phyloP scores from a whole-genome alignment of 2,888 invertebrate genomes.

The Eucriotettix oculatus region DNA sequence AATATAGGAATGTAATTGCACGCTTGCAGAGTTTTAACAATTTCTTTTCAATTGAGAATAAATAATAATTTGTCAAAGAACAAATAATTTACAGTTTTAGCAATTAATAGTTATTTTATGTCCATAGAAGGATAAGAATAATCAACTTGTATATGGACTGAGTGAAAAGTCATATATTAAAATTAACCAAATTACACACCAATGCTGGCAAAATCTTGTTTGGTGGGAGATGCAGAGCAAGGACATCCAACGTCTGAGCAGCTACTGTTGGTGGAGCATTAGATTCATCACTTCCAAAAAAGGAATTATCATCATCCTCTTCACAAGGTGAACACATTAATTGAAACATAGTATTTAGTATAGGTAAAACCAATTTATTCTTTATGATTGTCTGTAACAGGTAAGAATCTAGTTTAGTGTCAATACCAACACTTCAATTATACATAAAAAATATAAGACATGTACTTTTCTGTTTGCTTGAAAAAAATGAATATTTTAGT shows the following conservation, averaged over 20 bases:
- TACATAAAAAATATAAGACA: neutral
- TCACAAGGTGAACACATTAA: constrained; percentile 47
- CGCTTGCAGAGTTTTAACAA: no score
- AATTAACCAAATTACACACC: constrained; percentile 31
- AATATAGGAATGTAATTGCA: no score
- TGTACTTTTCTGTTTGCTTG: no score
- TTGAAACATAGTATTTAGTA: constrained; percentile 45
- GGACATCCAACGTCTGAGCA: constrained; percentile 53
- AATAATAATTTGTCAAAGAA: no score
- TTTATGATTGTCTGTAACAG: constrained; percentile 37
- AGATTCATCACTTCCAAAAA: constrained; percentile 41
- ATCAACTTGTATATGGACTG: no score
- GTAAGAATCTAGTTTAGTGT: neutral
- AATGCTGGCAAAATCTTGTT: constrained; percentile 57
- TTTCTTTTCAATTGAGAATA: no score
- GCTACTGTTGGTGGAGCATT: constrained; percentile 49
- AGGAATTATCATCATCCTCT: constrained; percentile 46
- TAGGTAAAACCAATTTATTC: constrained; percentile 51
- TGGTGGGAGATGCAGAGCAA: constrained; percentile 58
- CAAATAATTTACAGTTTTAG: no score
- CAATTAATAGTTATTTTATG: no score
- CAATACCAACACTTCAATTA: neutral
- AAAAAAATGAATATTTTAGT: no score
- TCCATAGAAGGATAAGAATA: no score
- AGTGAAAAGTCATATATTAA: no score